Base-by-base conservation (phyloP, 2,888 invertebrate species). In the Arge pagana region DNA sequence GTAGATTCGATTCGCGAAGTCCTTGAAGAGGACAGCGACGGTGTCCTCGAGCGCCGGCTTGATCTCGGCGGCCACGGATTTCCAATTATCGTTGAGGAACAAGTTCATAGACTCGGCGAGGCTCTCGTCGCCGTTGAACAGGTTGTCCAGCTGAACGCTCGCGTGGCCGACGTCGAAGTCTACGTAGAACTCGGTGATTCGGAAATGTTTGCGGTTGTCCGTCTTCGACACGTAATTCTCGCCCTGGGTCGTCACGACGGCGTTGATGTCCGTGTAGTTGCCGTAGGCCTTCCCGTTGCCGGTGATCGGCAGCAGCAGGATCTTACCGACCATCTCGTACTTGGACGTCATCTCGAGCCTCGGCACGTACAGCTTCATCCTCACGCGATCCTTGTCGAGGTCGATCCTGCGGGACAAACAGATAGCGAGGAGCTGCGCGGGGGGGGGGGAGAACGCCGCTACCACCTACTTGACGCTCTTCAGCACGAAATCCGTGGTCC, bases 51-150 rank as follows among this genome's bases (percentile, higher is more conserved):
- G 76, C 0, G 87, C 82, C 0, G 84, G 85, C 63, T 87, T 86
- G 3, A 91, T 80, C 64, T 90, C 89, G 21, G 83, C 83, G 0
- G 85, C 81, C 1, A 91, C 79, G 23, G 81, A 81, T 62, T 83
- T 81, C 90, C 90, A 90, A 69, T 90, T 89, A 39, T 89, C 87
- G 66, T 90, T 90, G 16, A 91, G 72, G 68, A 90, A 89, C 23
- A 82, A 73, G 70, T 90, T 90, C 86, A 90, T 86, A 2, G 86
- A 82, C 15, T 83, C 80, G 21, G 88, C 88, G 81, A 74, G 61
- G 0, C 57, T 63, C 24, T 62, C 57, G 42, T 90, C 87, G 1
- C 87, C 87, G 54, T 88, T 85, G 65, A 90, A 90, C 1, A 90
- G 78, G 76, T 90, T 84, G 13, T 86, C 84, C 40, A 91, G 75